These are phyloP conservation scores for Benitochromis conjunctus DNA, from an alignment of 2,113 vertebrate species.

Conservation along the genomic window DNA sequence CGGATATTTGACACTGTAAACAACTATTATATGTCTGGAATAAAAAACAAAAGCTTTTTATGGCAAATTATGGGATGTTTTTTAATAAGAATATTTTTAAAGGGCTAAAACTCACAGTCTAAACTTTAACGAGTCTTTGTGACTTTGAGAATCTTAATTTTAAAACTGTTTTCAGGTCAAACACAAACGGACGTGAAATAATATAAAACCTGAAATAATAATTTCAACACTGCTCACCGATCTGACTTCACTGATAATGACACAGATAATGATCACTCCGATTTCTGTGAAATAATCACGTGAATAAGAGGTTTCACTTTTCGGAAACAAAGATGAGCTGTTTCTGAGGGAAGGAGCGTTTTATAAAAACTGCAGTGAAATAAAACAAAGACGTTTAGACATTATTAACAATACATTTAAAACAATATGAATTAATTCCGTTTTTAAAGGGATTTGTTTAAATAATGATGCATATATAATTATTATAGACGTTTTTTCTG, in stretches of 20 bases:
- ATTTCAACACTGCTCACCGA: neutral
- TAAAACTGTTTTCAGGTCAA: neutral
- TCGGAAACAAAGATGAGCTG: neutral
- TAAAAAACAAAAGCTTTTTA: accelerated
- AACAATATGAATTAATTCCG: neutral
- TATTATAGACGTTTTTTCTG: neutral
- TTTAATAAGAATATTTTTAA: neutral
- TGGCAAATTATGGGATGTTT: neutral
- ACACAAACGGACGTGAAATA: accelerated
- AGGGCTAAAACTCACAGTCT: neutral
- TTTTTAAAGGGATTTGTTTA: neutral
- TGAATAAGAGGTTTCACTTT: accelerated
- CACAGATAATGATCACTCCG: accelerated
- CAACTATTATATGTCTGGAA: neutral
- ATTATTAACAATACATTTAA: accelerated
- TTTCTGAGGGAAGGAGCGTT: neutral
- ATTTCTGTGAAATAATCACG: neutral
- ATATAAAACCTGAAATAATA: neutral
- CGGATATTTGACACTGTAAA: neutral
- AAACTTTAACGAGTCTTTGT: accelerated
- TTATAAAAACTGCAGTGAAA: neutral
- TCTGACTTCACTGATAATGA: neutral
- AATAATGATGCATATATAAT: neutral
- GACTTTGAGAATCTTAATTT: neutral
- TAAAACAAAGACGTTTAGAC: neutral